Base-by-base conservation (phyloP, 2,888 invertebrate genomes). In the Thumatha senex region DNA sequence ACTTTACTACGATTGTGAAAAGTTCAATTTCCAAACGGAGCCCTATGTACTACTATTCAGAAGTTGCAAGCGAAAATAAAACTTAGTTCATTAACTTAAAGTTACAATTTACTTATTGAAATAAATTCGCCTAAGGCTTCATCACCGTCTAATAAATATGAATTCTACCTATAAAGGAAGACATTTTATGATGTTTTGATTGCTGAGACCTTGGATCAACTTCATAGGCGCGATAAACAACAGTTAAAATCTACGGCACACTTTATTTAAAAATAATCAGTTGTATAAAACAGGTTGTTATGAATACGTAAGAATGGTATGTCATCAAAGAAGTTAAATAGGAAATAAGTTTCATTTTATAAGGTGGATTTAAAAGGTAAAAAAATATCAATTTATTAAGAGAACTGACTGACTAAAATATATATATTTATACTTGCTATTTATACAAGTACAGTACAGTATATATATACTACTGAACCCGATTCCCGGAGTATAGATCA, bases 141-240 rank as follows among this genome's bases (percentile, higher is more conserved):
- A 24, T 70, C 72, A 51, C 48, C 48, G 58, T 55, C 58, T 10
- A 61, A 60, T 58, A 59, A 56, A 67, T 67, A 72, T 61, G 56
- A 61, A 69, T 65, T 63, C 58, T 64, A 68, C 69, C 56, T 58
- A 63, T 67, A 61, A 65, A 74, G 71, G 70, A 70, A 67, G 61
- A 66, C 56, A 47, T 42, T 61, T 59, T 34, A 39, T 52, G 50
- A 30, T 54, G 59, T 66, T 66, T 56, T 60, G 59, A 56, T 56
- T 40, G 51, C 40, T 31, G 40, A 56, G 55, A 33, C 59, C 66
- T 66, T 66, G 59, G 52, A 51, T 35, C 36, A 43, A 39, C 49
- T 36, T 51, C 47, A 50, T n/a, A n/a, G 30, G 31, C 10, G 30
- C 41, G 43, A 52, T 58, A 47, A 56, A 46, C 48, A 44, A 48